phyloP scores from a whole-genome alignment of 2,113 vertebrate species.

The Colistium nudipinnis region DNA sequence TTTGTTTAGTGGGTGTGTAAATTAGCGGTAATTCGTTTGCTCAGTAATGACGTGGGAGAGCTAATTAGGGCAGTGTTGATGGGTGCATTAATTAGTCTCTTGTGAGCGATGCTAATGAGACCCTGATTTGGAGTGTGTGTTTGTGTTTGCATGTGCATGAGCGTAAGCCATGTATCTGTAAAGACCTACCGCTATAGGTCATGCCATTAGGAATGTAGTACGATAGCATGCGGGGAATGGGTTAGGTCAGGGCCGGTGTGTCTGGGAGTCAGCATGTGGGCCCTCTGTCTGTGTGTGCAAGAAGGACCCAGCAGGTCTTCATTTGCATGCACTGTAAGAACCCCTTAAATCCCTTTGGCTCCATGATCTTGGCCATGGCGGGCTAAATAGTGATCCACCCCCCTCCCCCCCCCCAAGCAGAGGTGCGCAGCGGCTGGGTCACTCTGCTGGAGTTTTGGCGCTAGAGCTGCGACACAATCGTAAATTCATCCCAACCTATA shows the following conservation, averaged over 20 bases:
- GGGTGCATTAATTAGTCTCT: slow-evolving; percentile 84
- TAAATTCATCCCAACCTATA: slow-evolving; percentile 63
- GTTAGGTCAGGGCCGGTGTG: slow-evolving; percentile 1
- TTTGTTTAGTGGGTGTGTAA: slow-evolving; percentile 83
- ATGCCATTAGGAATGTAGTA: slow-evolving; percentile 35
- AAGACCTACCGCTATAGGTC: slow-evolving; percentile 61
- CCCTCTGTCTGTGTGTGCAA: slow-evolving; percentile 2
- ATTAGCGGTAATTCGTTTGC: slow-evolving; percentile 84
- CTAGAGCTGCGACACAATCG: slow-evolving; percentile 55
- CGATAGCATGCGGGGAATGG: slow-evolving; percentile 26
- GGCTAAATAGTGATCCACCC: slow-evolving; percentile 48
- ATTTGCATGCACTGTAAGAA: slow-evolving; percentile 38
- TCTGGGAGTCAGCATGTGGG: slow-evolving; percentile 4
- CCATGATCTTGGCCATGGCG: slow-evolving; percentile 47
- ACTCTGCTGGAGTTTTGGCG: slow-evolving; percentile 33
- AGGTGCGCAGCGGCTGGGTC: slow-evolving; percentile 38
- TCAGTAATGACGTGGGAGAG: slow-evolving; percentile 83
- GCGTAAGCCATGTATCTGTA: slow-evolving; percentile 57
- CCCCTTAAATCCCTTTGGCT: slow-evolving; percentile 51
- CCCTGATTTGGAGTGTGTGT: slow-evolving; percentile 73
- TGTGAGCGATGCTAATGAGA: slow-evolving; percentile 83
- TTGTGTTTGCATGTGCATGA: slow-evolving; percentile 63
- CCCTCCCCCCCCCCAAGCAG: too few relatives aligned
- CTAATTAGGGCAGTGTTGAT: slow-evolving; percentile 84
- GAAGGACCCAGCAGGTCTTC: slow-evolving; percentile 16